Evolutionary conservation across 2,888 invertebrate genomes (phyloP), one percentile per base, ranked within the genome.

Genomic region (Chymomyza caudatula): DNA sequence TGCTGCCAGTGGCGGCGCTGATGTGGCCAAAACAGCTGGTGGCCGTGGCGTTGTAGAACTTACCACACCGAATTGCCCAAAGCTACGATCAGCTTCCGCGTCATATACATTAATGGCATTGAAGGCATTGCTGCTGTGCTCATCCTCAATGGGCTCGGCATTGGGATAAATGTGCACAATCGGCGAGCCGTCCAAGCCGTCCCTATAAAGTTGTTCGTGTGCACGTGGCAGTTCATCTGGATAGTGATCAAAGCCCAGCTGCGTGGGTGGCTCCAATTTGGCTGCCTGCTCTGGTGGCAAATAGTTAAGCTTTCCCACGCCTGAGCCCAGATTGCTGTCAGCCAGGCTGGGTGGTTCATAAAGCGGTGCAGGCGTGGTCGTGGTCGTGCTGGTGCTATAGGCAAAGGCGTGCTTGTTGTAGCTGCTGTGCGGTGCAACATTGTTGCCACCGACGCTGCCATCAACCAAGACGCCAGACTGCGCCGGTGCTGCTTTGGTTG

Each of bases 401-500:
- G 60, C 67, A 59, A 77, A 81, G 17, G 67, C 66, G 13, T 73
- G 74, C 15, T 78, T 75, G 3, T 63, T 73, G 53, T 71, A 74
- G 6, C 71, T 74, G 13, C 73, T 69, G 15, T 54, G 44, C 8
- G 19, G 61, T 2, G 11, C 60, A 0, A 80, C 71, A 5, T 61
- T 89, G 47, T 89, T 90, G 47, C 90, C 87, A 6, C 90, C 88
- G 0, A 91, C 88, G 57, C 79, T 82, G 17, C 87, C 88, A 64
- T 88, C 85, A n/a, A 93, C 92, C 62, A 92, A 69, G 4, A 84
- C 92, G 47, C 94, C 95, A 60, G 93, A 92, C 79, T 93, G 93
- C 0, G 94, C 92, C 0, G 95, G 94, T 6, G 92, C 93, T 58
- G 94, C 92, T 90, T 95, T 95, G 22, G 95, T 93, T 47, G 93